These are phyloP conservation scores for Nothocercus julius DNA, from an alignment of 2,113 vertebrate species.

Conservation along the genomic window DNA sequence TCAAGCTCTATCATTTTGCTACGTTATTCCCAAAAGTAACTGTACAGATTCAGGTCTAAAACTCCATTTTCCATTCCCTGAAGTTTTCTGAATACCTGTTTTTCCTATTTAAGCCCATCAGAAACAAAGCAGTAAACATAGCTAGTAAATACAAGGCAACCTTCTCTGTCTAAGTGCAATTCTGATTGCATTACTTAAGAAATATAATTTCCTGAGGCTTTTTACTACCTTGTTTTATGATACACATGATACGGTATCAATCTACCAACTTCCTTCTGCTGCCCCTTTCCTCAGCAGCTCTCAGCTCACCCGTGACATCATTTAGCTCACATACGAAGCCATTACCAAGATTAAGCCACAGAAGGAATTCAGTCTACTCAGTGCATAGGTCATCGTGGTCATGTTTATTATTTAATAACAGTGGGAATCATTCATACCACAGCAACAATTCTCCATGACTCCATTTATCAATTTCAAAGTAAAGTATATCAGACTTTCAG, in stretches of 20 bases:
- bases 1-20: slow-evolving; percentile 55
- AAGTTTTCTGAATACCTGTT: slow-evolving; percentile 43
- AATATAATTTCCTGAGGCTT: slow-evolving; percentile 60
- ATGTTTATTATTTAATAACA: slow-evolving; percentile 68
- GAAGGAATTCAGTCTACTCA: slow-evolving; percentile 38
- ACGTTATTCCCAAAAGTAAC: slow-evolving; percentile 73
- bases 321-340: slow-evolving; percentile 41
- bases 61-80: slow-evolving; percentile 57
- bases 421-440: slow-evolving; percentile 63
- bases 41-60: slow-evolving; percentile 42
- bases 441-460: neutral
- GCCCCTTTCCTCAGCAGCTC: neutral
- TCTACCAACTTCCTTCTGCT: neutral
- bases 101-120: slow-evolving; percentile 44
- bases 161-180: slow-evolving; percentile 42
- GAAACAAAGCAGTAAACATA: slow-evolving; percentile 53
- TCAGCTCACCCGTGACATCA: neutral
- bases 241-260: neutral
- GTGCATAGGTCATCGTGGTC: slow-evolving; percentile 26
- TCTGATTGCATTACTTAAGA: slow-evolving; percentile 61
- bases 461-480: slow-evolving; percentile 39
- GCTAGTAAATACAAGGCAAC: slow-evolving; percentile 55
- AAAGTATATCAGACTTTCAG: neutral
- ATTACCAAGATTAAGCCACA: slow-evolving; percentile 65
- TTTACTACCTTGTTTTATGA: slow-evolving; percentile 54